Evolutionary conservation across 2,888 invertebrate genomes (phyloP).

Genomic region (Ophion ellenae): DNA sequence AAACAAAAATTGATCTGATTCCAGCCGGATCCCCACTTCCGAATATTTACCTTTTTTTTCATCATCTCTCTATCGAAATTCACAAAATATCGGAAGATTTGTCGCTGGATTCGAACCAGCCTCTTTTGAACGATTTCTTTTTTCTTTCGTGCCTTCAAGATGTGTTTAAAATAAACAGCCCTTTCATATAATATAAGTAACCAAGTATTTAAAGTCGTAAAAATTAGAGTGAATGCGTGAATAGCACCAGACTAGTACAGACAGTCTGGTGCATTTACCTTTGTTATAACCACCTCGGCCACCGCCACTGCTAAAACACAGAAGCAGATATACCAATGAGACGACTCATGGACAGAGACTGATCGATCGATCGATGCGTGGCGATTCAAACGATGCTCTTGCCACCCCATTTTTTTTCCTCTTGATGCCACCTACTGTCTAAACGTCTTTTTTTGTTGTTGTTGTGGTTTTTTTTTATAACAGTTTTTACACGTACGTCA

Average conservation of each 20-base stretch:
- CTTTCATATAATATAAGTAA: constrained; percentile 83
- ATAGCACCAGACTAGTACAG: constrained; percentile 90
- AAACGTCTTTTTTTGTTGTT: constrained; percentile 82
- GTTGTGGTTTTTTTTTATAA: constrained; percentile 24
- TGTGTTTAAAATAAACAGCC: constrained; percentile 75
- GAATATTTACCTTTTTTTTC: background rate
- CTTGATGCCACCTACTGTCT: constrained; percentile 86
- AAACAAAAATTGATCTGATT: too few relatives aligned
- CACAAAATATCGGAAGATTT: background rate
- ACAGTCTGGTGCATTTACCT: constrained; percentile 94
- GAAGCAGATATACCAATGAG: constrained; percentile 91
- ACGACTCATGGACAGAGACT: constrained; percentile 86
- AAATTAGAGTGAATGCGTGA: constrained; percentile 86
- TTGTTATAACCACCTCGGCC: constrained; percentile 98
- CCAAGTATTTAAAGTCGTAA: constrained; percentile 81
- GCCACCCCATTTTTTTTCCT: constrained; percentile 84
- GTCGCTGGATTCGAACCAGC: background rate
- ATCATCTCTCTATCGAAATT: background rate
- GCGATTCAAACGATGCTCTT: constrained; percentile 86
- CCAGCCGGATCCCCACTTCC: too few relatives aligned
- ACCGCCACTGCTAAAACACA: constrained; percentile 97
- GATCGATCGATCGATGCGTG: constrained; percentile 84
- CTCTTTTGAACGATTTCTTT: background rate
- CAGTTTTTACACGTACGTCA: constrained; percentile 44
- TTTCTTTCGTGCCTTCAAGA: background rate